Conservation (phyloP, 2,797 vertebrate species). For the Ara ararauna region DNA sequence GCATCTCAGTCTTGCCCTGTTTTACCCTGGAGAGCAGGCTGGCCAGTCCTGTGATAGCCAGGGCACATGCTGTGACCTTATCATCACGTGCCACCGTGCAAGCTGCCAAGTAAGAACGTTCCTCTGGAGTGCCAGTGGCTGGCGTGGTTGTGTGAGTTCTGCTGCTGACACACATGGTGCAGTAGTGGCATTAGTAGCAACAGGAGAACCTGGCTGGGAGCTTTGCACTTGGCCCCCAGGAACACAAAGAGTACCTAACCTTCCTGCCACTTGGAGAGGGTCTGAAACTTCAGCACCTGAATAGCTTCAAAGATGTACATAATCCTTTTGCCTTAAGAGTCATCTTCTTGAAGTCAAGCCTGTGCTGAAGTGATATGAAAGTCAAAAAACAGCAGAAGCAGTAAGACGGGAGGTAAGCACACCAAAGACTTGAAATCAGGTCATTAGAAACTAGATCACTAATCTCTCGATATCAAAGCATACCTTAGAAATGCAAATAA, state of each 20-base stretch:
- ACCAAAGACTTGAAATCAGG: neutral
- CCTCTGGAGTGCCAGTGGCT: neutral
- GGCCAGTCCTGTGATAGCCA: neutral
- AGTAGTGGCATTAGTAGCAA: neutral
- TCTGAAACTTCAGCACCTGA: neutral
- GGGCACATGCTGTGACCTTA: neutral
- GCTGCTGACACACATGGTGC: neutral
- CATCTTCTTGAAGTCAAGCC: neutral
- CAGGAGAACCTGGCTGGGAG: neutral
- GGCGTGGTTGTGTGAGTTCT: neutral
- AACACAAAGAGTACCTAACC: neutral
- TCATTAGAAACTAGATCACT: neutral
- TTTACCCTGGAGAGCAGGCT: slow-evolving; percentile 21
- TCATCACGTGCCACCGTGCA: neutral
- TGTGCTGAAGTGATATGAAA: neutral
- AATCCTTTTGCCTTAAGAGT: neutral
- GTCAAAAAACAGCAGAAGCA: neutral
- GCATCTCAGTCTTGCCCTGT: slow-evolving; percentile 19
- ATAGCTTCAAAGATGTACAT: neutral
- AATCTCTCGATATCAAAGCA: neutral
- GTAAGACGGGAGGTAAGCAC: neutral
- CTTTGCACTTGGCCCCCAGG: neutral
- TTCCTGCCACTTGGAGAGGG: neutral
- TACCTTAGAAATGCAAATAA: neutral
- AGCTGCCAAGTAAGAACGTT: neutral